Base-by-base conservation (phyloP, 1,140 invertebrate genomes). In the Microplitis demolitor region DNA sequence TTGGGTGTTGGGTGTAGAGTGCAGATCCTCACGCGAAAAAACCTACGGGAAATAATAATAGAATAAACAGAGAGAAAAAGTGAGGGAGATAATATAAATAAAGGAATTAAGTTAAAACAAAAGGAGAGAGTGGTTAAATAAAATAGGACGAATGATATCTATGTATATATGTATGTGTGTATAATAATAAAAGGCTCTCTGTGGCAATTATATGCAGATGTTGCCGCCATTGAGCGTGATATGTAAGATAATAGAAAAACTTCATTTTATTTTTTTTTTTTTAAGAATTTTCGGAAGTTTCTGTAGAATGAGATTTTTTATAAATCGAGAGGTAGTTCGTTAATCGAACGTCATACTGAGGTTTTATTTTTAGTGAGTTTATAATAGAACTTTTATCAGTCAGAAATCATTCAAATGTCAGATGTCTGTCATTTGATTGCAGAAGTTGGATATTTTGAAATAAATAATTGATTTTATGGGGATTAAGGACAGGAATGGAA, bases 171-270 rank as follows among this genome's bases (percentile, higher is more conserved):
- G 24, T 58, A 31, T 16, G 3, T 58, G 6, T 11, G 24, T 24
- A 37, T 35, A 9, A 35, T 35, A 13, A 11, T 9, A 62, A 62
- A 37, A 60, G 9, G 35, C 37, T 62, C 60, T n/a, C 34, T 35
- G 56, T 31, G n/a, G 66, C 66, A 67, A 37, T 67, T 67, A 67
- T 3, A 67, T 67, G 66, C 66, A 67, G 66, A 54, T 67, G 66
- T 67, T 39, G 31, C 66, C 13, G 34, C 66, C 54, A 33, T 67
- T 13, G 31, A 51, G 66, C 66, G 66, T 67, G 66, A 67, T 50
- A 50, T 54, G 56, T 58, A 58, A 58, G 56, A 58, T 31, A 58
- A 45, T 45, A 24, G 24, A 24, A 24, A 24, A 24, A 24, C 24
- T 24, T 24, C 24, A 24, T 0, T 24, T 24, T 24, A 1, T 24